Evolutionary conservation across 2,888 invertebrate species (phyloP).

Genomic region (Apamea anceps): DNA sequence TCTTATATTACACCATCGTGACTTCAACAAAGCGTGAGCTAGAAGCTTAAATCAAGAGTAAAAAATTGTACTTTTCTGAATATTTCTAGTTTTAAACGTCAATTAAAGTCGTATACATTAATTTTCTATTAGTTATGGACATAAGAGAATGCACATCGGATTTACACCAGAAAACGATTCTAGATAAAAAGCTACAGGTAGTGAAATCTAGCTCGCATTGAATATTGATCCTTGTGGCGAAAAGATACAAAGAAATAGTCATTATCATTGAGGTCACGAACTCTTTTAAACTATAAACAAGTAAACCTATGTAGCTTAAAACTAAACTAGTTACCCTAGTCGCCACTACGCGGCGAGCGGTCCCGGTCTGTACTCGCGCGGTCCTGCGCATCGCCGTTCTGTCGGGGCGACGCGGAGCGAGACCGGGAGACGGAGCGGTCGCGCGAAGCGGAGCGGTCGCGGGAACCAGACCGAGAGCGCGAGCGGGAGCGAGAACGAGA

Average conservation of each 20-base stretch:
- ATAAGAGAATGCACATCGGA: constrained; percentile 7
- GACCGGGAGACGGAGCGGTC: constrained; percentile 79
- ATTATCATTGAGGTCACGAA: constrained; percentile 72
- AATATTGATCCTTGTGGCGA: constrained; percentile 37
- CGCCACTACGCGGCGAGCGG: constrained; percentile 87
- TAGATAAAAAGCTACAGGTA: constrained; percentile 13
- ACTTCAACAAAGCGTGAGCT: constrained; percentile 57
- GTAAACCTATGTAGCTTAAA: constrained; percentile 65
- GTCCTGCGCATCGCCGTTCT: constrained; percentile 82
- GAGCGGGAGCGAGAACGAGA: constrained; percentile 80
- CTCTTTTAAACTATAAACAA: constrained; percentile 66
- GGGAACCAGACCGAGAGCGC: constrained; percentile 79
- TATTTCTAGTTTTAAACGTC: constrained; percentile 30
- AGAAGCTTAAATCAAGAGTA: constrained; percentile 12
- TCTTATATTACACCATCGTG: constrained; percentile 70
- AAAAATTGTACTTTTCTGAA: constrained; percentile 59
- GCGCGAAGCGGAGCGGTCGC: constrained; percentile 76
- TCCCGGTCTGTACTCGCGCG: constrained; percentile 82
- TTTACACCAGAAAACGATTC: constrained; percentile 1
- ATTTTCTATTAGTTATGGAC: constrained; percentile 19
- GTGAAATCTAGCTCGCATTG: constrained; percentile 32
- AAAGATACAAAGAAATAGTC: constrained; percentile 41
- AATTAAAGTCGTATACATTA: constrained; percentile 41
- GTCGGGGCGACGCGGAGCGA: constrained; percentile 82
- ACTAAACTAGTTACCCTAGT: constrained; percentile 69